Percentiles rank a stretch among this genome's conserved stretches.
Conservation (phyloP, 2,888 invertebrate species). For the Cremastinae sp. region DNA sequence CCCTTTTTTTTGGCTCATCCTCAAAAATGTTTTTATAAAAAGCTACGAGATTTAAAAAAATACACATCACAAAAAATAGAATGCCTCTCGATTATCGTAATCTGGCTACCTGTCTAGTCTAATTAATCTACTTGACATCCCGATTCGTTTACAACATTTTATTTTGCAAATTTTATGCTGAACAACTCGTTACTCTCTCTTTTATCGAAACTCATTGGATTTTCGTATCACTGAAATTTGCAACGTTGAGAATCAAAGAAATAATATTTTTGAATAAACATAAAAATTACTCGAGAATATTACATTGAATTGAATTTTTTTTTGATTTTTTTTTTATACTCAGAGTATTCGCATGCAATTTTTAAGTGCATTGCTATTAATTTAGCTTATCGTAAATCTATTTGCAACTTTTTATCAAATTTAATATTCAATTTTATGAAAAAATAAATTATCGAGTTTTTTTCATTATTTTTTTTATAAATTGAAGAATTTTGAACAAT, state of each 20-base stretch:
- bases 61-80: conserved; percentile 78
- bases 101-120: conserved; percentile 61
- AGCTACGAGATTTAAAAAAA: conserved; percentile 77
- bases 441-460: no score
- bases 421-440: no score
- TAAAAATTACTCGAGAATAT: no score
- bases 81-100: conserved; percentile 72
- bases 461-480: no score
- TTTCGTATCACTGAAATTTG: not conserved
- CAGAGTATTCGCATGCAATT: no score
- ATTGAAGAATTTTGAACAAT: no score
- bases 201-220: conserved; percentile 29
- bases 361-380: no score
- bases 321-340: no score
- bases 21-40: conserved; percentile 73
- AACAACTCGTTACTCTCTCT: not conserved
- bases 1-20: conserved; percentile 13
- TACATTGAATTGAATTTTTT: no score
- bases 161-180: not conserved
- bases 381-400: no score
- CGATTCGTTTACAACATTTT: conserved; percentile 18
- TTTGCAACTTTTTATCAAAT: no score
- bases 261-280: no score
- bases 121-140: conserved; percentile 58
- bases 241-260: not conserved